Base-by-base conservation (phyloP, 2,113 vertebrate species). In the Lepus americanus region DNA sequence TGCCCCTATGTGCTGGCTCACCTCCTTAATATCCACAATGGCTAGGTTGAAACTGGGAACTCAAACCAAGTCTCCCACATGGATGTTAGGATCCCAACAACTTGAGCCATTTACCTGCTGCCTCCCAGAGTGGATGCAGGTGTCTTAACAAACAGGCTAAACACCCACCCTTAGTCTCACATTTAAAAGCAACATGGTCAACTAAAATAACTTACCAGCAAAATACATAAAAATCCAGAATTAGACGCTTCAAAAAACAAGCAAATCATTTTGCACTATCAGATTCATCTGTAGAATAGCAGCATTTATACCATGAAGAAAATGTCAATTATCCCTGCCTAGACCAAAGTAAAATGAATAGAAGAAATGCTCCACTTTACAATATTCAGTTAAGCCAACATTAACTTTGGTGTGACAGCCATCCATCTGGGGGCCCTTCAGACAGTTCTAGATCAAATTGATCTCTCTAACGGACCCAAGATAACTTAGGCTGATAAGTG, bases 181-280 rank as follows among this genome's bases (percentile, higher is more conserved):
- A 44, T 69, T 90, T 81, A 91, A 92, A 79, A 72, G 82, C 33
- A 84, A n/a, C 77, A 33, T 76, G 7, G 53, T 53, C 64, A 55
- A 11, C 74, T 73, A 53, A 87, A 95, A 92, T 6, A 77, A 95
- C 73, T 85, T 76, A 87, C 31, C 84, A 89, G 39, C 8, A 72
- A 88, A 74, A 39, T 19, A 96, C 36, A 39, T 87, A 97, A 53
- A 13, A 31, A 67, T 96, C 93, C 88, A 76, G 61, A 92, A 77
- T 86, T 93, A 6, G 84, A 44, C 87, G 4, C 27, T 59, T 61
- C 80, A 79, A 89, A 69, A 79, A 95, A 55, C 8, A 53, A 61
- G 19, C 9, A n/a, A 55, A 31, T 80, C 53, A 44, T 29, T 36
- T 64, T 69, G 51, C 59, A 11, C 44, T 70, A 72, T 55, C n/a